Evolutionary conservation across 2,113 vertebrate species (phyloP).

Genomic region (Charadrius vociferus): DNA sequence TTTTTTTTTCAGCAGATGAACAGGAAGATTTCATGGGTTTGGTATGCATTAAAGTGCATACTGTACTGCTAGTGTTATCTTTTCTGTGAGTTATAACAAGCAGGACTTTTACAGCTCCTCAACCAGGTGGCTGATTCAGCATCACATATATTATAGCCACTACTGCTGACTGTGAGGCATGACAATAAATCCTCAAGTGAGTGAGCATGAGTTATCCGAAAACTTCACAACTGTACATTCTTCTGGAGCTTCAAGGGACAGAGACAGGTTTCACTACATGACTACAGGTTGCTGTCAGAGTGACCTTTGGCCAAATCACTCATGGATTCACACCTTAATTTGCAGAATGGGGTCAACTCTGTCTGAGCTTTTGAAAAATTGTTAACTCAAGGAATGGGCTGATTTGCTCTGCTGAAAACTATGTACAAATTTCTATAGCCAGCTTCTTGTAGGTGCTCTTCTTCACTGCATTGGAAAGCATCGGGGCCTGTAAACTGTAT

Average conservation of each 20-base stretch:
- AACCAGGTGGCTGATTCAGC: slow-evolving; percentile 45
- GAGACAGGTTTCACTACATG: background rate
- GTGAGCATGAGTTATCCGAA: background rate
- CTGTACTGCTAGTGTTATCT: slow-evolving; percentile 8
- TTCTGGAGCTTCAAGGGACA: background rate
- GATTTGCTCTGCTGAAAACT: background rate
- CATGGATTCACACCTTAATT: background rate
- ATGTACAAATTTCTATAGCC: background rate
- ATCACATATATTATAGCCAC: slow-evolving; percentile 21
- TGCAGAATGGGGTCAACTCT: background rate
- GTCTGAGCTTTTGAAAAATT: background rate
- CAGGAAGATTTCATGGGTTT: slow-evolving; percentile 14
- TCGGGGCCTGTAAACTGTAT: background rate
- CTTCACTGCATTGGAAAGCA: background rate
- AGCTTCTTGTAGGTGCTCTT: background rate
- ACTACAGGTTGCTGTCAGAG: background rate
- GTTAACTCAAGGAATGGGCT: background rate
- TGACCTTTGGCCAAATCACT: slow-evolving; percentile 1
- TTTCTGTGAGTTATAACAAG: slow-evolving; percentile 44
- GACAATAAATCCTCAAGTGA: slow-evolving; percentile 33
- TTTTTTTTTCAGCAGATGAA: background rate
- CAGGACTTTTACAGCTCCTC: slow-evolving; percentile 14
- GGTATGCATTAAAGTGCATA: background rate
- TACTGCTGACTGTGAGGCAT: background rate
- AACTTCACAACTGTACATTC: background rate